Evolutionary conservation across 2,797 vertebrate genomes (phyloP).

Genomic region (Sebastes oblongus): DNA sequence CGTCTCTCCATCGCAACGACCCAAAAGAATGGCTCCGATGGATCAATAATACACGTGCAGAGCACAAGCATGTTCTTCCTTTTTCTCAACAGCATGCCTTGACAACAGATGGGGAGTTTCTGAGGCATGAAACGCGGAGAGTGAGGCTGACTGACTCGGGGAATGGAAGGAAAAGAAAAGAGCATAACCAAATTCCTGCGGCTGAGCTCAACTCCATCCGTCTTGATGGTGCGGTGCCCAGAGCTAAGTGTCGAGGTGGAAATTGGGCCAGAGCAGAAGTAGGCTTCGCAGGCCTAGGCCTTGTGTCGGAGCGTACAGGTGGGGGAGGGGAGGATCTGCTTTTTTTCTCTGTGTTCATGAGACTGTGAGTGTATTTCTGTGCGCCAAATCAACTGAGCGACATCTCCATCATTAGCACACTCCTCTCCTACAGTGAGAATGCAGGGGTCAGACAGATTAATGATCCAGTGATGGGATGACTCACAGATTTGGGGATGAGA

Average conservation of each 20-base stretch:
- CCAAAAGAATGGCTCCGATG: neutral
- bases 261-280: slow-evolving; percentile 58
- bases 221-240: slow-evolving; percentile 54
- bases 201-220: slow-evolving; percentile 50
- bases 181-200: slow-evolving; percentile 51
- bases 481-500: slow-evolving; percentile 70
- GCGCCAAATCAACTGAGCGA: slow-evolving; percentile 40
- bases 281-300: slow-evolving; percentile 36
- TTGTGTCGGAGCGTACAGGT: slow-evolving; percentile 32
- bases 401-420: slow-evolving; percentile 62
- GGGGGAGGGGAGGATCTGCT: slow-evolving; percentile 54
- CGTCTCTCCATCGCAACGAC: slow-evolving; percentile 23
- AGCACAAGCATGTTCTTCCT: slow-evolving; percentile 28
- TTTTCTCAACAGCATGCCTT: slow-evolving; percentile 40
- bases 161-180: slow-evolving; percentile 28
- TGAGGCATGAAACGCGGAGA: slow-evolving; percentile 67
- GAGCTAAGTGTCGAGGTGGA: slow-evolving; percentile 54
- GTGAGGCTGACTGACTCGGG: slow-evolving; percentile 35
- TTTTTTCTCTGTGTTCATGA: slow-evolving; percentile 11
- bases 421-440: slow-evolving; percentile 54
- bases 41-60: slow-evolving; percentile 45
- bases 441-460: slow-evolving; percentile 72
- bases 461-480: slow-evolving; percentile 68
- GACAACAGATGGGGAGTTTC: slow-evolving; percentile 72
- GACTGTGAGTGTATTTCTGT: slow-evolving; percentile 1